These are phyloP conservation scores for Sarcophilus harrisii DNA, from an alignment of 2,797 vertebrate species.

Conservation along the genomic window DNA sequence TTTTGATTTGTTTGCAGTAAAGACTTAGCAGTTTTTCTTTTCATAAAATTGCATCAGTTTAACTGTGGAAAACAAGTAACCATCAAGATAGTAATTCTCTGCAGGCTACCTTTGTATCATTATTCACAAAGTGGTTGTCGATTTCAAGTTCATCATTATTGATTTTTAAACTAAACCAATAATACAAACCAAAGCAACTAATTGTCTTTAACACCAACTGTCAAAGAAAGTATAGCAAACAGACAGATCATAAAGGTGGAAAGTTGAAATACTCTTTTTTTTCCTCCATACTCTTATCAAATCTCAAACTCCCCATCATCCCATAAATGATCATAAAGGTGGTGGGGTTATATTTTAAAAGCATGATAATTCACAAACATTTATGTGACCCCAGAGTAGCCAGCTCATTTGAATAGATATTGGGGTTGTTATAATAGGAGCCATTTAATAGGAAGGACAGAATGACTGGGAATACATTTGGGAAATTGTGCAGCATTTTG, in stretches of 20 bases:
- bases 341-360: background rate
- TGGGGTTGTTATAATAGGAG: background rate
- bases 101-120: background rate
- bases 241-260: background rate
- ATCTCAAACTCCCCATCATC: background rate
- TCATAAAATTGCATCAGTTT: background rate
- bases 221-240: conserved; percentile 20
- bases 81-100: background rate
- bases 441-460: background rate
- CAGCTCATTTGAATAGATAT: background rate
- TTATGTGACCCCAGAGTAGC: background rate
- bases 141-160: background rate
- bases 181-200: conserved; percentile 40
- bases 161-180: conserved; percentile 24
- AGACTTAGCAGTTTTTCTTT: background rate
- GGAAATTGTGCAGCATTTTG: background rate
- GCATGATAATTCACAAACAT: background rate
- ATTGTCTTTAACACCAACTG: conserved; percentile 29
- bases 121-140: background rate
- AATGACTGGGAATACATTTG: background rate
- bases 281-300: background rate
- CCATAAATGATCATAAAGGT: background rate
- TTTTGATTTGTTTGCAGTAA: background rate
- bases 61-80: background rate
- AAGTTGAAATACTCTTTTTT: background rate